A percentile compares a stretch with the other conserved stretches of the same genome.
Evolutionary conservation across 2,797 vertebrate species (phyloP).

Genomic region (Hydrophis major): DNA sequence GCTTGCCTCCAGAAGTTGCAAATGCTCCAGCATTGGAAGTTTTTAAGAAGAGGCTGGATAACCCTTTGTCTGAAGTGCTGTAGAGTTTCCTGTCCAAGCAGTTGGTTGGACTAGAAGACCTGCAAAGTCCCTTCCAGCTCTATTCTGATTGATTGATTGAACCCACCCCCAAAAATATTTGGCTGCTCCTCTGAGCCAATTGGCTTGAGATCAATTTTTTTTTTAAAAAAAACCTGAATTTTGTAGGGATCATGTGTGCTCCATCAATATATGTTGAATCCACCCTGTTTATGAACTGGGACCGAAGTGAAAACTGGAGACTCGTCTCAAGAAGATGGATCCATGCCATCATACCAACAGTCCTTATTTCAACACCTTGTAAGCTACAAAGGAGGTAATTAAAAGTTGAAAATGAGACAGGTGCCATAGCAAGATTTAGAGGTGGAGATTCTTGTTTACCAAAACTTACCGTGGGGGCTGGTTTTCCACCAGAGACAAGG

Average conservation of each 20-base stretch:
- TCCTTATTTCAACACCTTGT: not conserved
- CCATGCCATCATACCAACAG: not conserved
- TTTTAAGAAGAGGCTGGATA: too few species aligned
- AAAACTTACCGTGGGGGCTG: constrained; percentile 84
- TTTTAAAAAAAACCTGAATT: not conserved
- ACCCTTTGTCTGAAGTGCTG: too few species aligned
- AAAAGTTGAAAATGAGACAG: not conserved
- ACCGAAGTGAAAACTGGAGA: not conserved
- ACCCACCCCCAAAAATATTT: not conserved
- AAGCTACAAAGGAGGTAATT: not conserved
- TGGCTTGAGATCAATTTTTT: not conserved
- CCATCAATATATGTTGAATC: not conserved
- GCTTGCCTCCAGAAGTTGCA: too few species aligned
- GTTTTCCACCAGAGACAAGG: constrained; percentile 89
- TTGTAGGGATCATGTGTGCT: not conserved
- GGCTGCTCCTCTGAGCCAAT: not conserved
- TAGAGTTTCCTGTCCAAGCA: too few species aligned
- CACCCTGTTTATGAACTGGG: not conserved
- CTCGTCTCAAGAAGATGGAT: too few species aligned
- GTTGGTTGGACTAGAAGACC: not conserved
- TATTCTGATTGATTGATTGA: not conserved
- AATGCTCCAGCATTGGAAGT: too few species aligned
- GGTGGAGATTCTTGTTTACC: not conserved
- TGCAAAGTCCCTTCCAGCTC: not conserved
- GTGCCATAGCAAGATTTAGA: not conserved